Percentiles rank a stretch among this genome's conserved stretches.
Conservation (phyloP, 2,888 invertebrate genomes). For the Syrphus vitripennis region DNA sequence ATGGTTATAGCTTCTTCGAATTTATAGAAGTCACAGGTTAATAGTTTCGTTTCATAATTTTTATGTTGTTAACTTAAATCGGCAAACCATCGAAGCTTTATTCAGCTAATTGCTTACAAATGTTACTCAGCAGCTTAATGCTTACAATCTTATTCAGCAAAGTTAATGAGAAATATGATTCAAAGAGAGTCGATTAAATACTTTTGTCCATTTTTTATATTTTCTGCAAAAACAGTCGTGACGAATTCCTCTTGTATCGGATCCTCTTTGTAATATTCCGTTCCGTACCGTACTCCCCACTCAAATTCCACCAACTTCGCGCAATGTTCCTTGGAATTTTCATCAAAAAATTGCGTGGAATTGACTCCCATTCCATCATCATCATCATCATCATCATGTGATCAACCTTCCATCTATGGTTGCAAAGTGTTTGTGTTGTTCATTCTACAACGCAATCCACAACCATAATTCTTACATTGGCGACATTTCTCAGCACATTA, state of each 20-base stretch:
- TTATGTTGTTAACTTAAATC: too few relatives aligned
- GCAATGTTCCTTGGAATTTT: constrained; percentile 32
- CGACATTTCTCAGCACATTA: constrained; percentile 56
- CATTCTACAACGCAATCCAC: constrained; percentile 23
- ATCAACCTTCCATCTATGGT: constrained; percentile 54
- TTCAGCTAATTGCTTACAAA: too few relatives aligned
- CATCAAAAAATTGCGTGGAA: constrained; percentile 22
- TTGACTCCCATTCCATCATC: constrained; percentile 40
- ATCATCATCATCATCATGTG: background rate
- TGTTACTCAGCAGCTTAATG: too few relatives aligned
- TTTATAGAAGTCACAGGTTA: background rate
- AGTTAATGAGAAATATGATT: background rate
- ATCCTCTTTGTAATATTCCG: background rate
- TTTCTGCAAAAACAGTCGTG: background rate
- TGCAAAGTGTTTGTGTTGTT: constrained; percentile 41
- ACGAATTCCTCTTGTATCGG: background rate
- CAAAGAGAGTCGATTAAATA: background rate
- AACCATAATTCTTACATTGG: constrained; percentile 59
- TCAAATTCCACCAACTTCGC: constrained; percentile 28
- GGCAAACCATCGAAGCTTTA: too few relatives aligned
- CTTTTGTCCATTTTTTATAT: background rate
- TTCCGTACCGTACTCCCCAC: background rate
- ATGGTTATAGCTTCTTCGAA: background rate
- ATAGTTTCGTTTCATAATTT: background rate
- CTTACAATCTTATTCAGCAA: background rate